Evolutionary conservation across 1,140 invertebrate genomes (phyloP), one percentile per base, ranked within the genome.

Genomic region (Zaprionus africanus): DNA sequence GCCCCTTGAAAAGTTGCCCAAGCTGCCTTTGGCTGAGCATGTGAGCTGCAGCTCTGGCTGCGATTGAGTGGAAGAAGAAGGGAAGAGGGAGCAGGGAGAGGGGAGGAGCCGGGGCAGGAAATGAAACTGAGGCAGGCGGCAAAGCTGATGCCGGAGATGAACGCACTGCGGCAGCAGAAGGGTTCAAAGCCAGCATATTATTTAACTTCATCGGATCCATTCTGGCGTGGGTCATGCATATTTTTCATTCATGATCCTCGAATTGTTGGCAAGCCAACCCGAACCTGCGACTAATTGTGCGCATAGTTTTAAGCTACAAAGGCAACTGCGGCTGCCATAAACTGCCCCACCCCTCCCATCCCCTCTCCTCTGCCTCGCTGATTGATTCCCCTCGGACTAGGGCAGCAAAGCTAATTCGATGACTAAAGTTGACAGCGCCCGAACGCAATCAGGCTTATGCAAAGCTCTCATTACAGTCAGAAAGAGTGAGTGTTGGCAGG

Each of bases 391-490:
- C 41, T 11, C 22, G 36, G 51, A n/a, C 28, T 28, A 19, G 13
- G 24, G 19, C 46, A 51, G 43, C 36, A 9, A 61, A 38, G 53
- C 71, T 74, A 73, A 68, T 73, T 73, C 59, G 71, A 46, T 69
- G 65, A 62, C 58, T 57, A 22, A 46, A 61, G 46, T 68, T 43
- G 65, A 34, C 49, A 61, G 71, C 57, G 36, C 36, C 22, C 54
- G 41, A 56, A 61, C 22, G 64, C 46, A 68, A 73, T 68, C 71
- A 57, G 28, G 58, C 71, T 74, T 69, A 69, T 61, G 65, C 71
- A 74, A 74, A 69, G 71, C 65, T 69, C 58, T 69, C 38, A 69
- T 74, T 74, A 74, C 61, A 49, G 28, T 4, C 54, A 57, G 57
- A 38, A 62, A 38, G 7, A 49, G 46, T 9, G 7, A 22, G 9